Conservation (phyloP, 2,888 invertebrate species). For the Eledona agricola region DNA sequence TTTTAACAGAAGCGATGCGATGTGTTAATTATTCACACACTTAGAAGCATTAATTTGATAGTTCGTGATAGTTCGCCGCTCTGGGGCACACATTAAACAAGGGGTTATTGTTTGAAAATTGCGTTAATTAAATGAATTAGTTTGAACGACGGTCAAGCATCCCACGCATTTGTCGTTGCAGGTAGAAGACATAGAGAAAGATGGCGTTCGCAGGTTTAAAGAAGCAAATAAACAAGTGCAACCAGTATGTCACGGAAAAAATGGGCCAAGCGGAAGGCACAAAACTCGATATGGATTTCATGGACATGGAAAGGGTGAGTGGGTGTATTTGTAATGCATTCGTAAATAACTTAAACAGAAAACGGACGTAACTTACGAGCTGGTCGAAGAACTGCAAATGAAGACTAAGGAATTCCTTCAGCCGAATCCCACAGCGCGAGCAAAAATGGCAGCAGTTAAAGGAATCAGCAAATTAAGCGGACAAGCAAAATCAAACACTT, state of each 20-base stretch:
- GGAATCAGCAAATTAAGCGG: conserved; percentile 97
- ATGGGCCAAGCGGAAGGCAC: conserved; percentile 99
- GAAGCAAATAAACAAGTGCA: conserved; percentile 99
- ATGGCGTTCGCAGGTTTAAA: conserved; percentile 99
- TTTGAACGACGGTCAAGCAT: conserved; percentile 4
- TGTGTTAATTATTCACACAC: too few relatives aligned
- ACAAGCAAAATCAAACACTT: conserved; percentile 95
- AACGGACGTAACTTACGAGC: conserved; percentile 96
- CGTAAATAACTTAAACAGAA: conserved; percentile 70
- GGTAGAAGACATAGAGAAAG: conserved; percentile 53
- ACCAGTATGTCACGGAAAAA: conserved; percentile 99
- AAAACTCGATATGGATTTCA: conserved; percentile 97
- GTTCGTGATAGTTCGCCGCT: too few relatives aligned
- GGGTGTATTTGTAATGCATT: not conserved
- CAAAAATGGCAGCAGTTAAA: conserved; percentile 94
- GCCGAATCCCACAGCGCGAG: conserved; percentile 96
- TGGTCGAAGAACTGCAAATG: conserved; percentile 94
- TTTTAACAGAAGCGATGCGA: too few relatives aligned
- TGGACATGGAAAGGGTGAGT: conserved; percentile 98
- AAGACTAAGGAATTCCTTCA: conserved; percentile 99
- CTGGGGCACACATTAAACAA: conserved; percentile 4
- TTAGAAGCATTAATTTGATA: too few relatives aligned
- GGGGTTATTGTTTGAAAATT: conserved; percentile 15
- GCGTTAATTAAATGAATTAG: conserved; percentile 16
- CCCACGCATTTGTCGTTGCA: conserved; percentile 36